Conservation (phyloP, 1,140 invertebrate species). For the Drosophila bifasciata region DNA sequence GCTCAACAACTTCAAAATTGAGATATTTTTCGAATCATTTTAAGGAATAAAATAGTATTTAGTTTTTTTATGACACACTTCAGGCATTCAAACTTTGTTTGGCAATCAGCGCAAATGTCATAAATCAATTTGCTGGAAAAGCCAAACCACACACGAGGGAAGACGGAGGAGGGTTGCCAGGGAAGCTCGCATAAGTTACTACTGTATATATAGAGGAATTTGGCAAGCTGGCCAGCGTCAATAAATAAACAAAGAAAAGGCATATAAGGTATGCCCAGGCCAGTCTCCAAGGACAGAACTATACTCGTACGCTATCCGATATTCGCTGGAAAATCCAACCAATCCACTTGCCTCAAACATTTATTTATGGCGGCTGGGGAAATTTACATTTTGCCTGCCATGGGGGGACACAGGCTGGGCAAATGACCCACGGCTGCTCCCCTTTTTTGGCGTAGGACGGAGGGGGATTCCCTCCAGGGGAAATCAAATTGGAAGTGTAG, state of each 20-base stretch:
- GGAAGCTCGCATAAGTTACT: constrained; percentile 70
- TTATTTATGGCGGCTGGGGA: constrained; percentile 65
- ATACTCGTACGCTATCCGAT: constrained; percentile 31
- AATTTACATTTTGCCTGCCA: constrained; percentile 71
- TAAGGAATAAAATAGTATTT: not conserved
- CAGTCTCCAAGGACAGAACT: constrained; percentile 73
- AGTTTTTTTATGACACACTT: constrained; percentile 31
- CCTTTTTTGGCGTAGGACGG: constrained; percentile 8
- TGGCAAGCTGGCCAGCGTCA: constrained; percentile 72
- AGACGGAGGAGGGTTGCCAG: too few species aligned
- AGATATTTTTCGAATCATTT: not conserved
- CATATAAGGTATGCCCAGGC: constrained; percentile 53
- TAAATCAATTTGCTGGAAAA: constrained; percentile 55
- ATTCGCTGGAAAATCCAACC: constrained; percentile 38
- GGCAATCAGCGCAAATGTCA: constrained; percentile 60
- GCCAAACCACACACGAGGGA: constrained; percentile 8
- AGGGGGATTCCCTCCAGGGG: too few species aligned
- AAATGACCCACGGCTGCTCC: constrained; percentile 64
- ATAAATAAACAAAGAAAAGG: constrained; percentile 77
- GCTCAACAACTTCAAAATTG: not conserved
- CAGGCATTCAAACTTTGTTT: constrained; percentile 29
- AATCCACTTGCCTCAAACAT: constrained; percentile 65
- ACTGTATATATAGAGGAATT: constrained; percentile 66
- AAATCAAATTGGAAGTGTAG: constrained; percentile 13
- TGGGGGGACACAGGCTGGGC: constrained; percentile 59